Percentiles rank a stretch among this genome's conserved stretches.
These are phyloP conservation scores for Drosophila cardini DNA, from an alignment of 1,140 invertebrate species.

Conservation along the genomic window DNA sequence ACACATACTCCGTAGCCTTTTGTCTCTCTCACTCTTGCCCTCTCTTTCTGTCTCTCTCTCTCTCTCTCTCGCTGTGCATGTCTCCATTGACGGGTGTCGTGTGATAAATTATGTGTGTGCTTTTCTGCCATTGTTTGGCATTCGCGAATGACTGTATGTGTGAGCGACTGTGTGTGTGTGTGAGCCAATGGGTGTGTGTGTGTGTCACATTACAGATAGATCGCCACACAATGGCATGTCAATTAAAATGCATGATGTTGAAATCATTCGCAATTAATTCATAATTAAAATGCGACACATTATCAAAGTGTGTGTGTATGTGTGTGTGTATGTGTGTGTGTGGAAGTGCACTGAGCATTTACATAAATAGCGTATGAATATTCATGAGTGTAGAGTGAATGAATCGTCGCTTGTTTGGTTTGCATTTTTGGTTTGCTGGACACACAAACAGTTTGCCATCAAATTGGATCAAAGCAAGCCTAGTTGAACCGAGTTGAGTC, in stretches of 20 bases:
- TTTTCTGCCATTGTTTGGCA: conserved; percentile 13
- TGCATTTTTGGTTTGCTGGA: not conserved
- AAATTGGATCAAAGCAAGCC: conserved; percentile 1
- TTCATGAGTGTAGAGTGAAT: conserved; percentile 57
- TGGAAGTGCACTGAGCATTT: conserved; percentile 61
- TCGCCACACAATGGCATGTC: conserved; percentile 66
- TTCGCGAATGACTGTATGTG: conserved; percentile 15
- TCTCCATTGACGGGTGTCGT: conserved; percentile 16
- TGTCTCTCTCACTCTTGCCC: not conserved
- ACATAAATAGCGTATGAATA: conserved; percentile 77
- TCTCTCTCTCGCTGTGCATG: conserved; percentile 17
- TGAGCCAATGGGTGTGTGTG: not conserved
- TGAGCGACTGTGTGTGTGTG: conserved; percentile 18
- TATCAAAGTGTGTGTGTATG: conserved; percentile 72
- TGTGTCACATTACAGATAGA: conserved; percentile 59
- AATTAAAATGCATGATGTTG: conserved; percentile 82
- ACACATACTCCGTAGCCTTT: not conserved
- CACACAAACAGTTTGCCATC: not conserved
- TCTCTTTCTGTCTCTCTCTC: conserved; percentile 6
- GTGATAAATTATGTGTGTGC: conserved; percentile 72
- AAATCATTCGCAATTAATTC: conserved; percentile 82
- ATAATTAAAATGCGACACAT: conserved; percentile 81
- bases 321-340: no score
- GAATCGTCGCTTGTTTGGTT: no score
- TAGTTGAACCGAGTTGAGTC: not conserved